Base-by-base conservation (phyloP, 2,797 vertebrate genomes). In the Muscicapa striata region DNA sequence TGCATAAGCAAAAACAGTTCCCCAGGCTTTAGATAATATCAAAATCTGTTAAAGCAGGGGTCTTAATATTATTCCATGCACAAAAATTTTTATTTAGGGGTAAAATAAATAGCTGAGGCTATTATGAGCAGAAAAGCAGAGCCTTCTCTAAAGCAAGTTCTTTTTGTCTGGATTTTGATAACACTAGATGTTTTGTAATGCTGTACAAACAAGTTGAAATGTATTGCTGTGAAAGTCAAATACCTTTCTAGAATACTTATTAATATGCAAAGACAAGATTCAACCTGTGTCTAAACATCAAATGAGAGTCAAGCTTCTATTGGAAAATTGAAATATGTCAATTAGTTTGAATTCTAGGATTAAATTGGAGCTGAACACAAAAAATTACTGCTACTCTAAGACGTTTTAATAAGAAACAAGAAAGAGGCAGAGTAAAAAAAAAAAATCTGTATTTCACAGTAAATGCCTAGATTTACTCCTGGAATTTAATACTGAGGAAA, bases 191-290 rank as follows among this genome's bases (percentile, higher is more conserved):
- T 93, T 95, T 96, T 48, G 87, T 95, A 87, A 96, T 80, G 82
- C 87, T 78, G 91, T 63, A 95, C 59, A 97, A 96, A 95, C 68
- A 93, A 87, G 49, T 52, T 97, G 96, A 93, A 95, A 96, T 96
- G 89, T 95, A 96, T 95, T 90, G 63, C 86, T 94, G 46, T 73
- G 86, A 95, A 97, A 96, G 91, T 83, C 83, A 90, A 72, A 91
- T 19, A 95, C 41, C 74, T 97, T 97, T 96, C 89, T 86, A 79
- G 52, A 94, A 88, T 64, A 82, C 63, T 82, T 76, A 86, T 94
- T 95, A 97, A 94, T 89, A 96, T 72, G 83, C 82, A 92, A 75
- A 96, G 82, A 73, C 18, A 95, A 87, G 59, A 92, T 85, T 67
- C 89, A 95, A 81, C 36, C 58, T 72, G 62, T 94, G 48, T 49